These are phyloP conservation scores for Melanotaenia nigrans DNA, from an alignment of 2,797 vertebrate species.

Conservation along the genomic window DNA sequence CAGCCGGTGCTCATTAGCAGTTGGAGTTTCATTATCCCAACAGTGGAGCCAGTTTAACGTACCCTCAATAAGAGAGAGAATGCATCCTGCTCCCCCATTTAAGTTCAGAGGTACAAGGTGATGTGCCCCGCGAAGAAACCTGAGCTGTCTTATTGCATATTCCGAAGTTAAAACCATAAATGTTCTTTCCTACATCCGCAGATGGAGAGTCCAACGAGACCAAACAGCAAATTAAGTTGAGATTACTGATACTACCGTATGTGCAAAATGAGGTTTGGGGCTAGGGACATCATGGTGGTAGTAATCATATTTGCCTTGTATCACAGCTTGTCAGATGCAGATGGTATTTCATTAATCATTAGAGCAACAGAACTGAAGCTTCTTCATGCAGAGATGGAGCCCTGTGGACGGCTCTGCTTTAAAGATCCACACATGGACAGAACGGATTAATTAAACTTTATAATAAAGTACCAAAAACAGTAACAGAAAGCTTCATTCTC, in stretches of 20 bases:
- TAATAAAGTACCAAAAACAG: conserved; percentile 17
- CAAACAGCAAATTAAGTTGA: conserved; percentile 20
- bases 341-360: conserved; percentile 45
- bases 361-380: conserved; percentile 16
- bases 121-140: conserved; percentile 56
- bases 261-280: conserved; percentile 20
- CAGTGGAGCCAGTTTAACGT: conserved; percentile 77
- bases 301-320: conserved; percentile 39
- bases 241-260: conserved; percentile 28
- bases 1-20: conserved; percentile 80
- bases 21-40: conserved; percentile 79
- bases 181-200: conserved; percentile 30
- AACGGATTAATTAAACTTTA: conserved; percentile 39
- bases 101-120: conserved; percentile 64
- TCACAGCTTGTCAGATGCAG: conserved; percentile 28
- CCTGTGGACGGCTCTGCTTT: background rate
- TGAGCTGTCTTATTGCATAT: conserved; percentile 53
- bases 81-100: conserved; percentile 69
- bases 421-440: conserved; percentile 16
- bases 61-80: conserved; percentile 78
- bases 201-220: conserved; percentile 42
- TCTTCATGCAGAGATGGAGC: background rate
- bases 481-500: conserved; percentile 12
- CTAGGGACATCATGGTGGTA: background rate
- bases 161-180: conserved; percentile 47